A percentile compares a stretch with the other conserved stretches of the same genome.
Evolutionary conservation across 30 jellyfish, hydroid and myxozoan genomes (phyloP).

Genomic region (Nemopilema nomurai): DNA sequence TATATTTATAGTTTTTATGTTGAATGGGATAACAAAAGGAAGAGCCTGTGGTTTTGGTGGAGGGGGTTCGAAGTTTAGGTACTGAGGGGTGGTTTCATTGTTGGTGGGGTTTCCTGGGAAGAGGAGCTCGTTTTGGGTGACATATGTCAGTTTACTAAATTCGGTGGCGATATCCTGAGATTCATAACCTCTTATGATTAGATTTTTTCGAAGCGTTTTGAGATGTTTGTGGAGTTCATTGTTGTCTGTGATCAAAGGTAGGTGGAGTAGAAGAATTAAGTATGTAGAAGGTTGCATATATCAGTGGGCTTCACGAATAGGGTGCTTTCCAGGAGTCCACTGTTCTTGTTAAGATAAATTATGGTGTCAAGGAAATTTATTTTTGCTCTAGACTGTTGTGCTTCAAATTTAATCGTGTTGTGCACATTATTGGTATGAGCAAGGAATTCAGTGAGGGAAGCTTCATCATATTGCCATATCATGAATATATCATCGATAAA

Average conservation of each 20-base stretch:
- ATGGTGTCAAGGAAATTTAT: slow-evolving; percentile 48
- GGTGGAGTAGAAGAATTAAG: not conserved
- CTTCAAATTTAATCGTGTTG: slow-evolving; percentile 43
- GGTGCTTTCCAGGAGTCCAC: slow-evolving; percentile 2
- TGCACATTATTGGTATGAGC: slow-evolving; percentile 32
- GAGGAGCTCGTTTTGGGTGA: not conserved
- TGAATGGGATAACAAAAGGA: not conserved
- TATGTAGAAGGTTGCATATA: slow-evolving; percentile 3
- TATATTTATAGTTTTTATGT: not conserved
- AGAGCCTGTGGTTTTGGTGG: not conserved
- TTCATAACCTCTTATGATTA: not conserved
- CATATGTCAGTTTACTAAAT: not conserved
- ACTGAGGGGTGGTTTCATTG: not conserved
- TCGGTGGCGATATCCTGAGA: not conserved
- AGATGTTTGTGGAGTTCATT: not conserved
- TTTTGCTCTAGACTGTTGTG: slow-evolving; percentile 5
- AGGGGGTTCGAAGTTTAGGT: not conserved
- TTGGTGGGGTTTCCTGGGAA: not conserved
- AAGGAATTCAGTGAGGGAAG: slow-evolving; percentile 23
- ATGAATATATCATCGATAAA: slow-evolving; percentile 61
- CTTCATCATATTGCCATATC: slow-evolving; percentile 12
- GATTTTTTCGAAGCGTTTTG: not conserved
- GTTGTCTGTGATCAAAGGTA: not conserved
- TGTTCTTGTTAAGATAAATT: not conserved
- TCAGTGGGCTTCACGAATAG: not conserved